These are phyloP conservation scores for Papilio aristodemus DNA, from an alignment of 1,140 invertebrate species.

Conservation along the genomic window DNA sequence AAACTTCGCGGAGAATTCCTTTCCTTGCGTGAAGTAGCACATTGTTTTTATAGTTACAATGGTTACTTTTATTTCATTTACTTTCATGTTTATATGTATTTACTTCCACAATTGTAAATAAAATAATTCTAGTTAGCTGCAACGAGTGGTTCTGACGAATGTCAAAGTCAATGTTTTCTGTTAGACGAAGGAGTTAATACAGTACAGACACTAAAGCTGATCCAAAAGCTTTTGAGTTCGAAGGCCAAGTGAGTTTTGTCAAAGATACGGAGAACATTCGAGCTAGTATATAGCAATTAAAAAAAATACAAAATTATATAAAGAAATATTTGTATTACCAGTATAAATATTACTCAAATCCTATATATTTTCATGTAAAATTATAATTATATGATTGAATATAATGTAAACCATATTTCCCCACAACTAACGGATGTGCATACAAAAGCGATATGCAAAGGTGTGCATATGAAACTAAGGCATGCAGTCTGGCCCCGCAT, in stretches of 20 bases:
- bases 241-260: too few species aligned
- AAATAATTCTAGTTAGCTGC: not conserved
- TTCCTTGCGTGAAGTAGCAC: not conserved
- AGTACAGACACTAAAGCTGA: too few species aligned
- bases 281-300: too few species aligned
- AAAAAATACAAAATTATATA: too few species aligned
- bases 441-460: slow-evolving; percentile 12
- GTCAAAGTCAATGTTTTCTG: too few species aligned
- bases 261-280: too few species aligned
- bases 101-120: not conserved
- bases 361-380: not conserved
- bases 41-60: not conserved
- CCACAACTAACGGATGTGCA: not conserved
- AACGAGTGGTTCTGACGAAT: too few species aligned
- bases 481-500: not conserved
- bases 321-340: too few species aligned
- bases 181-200: too few species aligned
- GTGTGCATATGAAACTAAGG: not conserved
- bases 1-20: slow-evolving; percentile 12
- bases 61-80: not conserved
- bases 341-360: not conserved
- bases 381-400: not conserved
- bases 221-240: too few species aligned
- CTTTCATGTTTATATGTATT: not conserved
- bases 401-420: slow-evolving; percentile 5